Evolutionary conservation across 2,888 invertebrate species (phyloP).

Genomic region (Hecatera dysodea): DNA sequence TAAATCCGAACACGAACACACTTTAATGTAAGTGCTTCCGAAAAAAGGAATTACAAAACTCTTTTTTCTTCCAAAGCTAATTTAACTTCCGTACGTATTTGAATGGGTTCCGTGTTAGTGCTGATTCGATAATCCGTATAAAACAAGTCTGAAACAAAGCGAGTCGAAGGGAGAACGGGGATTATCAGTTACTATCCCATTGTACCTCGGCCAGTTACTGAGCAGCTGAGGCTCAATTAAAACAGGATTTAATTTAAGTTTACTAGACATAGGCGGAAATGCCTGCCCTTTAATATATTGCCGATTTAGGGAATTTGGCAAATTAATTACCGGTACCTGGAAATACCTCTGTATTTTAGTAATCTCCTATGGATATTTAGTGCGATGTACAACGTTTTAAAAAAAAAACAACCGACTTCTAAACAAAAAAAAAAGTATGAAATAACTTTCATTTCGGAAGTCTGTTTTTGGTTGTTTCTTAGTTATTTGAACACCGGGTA

Average conservation of each 20-base stretch:
- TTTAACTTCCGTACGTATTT: conserved; percentile 39
- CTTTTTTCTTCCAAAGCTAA: conserved; percentile 50
- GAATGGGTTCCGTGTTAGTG: conserved; percentile 53
- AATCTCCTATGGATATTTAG: neutral
- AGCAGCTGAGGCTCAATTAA: conserved; percentile 55
- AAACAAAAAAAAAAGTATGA: too few relatives aligned
- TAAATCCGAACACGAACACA: conserved; percentile 29
- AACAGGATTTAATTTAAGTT: conserved; percentile 52
- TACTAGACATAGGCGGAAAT: conserved; percentile 2
- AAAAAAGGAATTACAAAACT: conserved; percentile 32
- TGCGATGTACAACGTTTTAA: neutral
- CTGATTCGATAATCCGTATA: conserved; percentile 57
- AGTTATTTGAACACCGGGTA: too few relatives aligned
- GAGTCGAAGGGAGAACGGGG: conserved; percentile 23
- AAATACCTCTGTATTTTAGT: neutral
- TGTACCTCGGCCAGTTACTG: conserved; percentile 34
- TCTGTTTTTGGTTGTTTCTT: too few relatives aligned
- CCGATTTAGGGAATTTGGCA: conserved; percentile 3
- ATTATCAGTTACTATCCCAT: conserved; percentile 60
- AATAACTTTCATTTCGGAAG: too few relatives aligned
- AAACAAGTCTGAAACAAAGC: conserved; percentile 58
- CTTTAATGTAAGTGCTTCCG: conserved; percentile 24
- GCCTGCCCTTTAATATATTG: neutral
- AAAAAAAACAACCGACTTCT: too few relatives aligned
- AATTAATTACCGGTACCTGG: neutral